phyloP scores from a whole-genome alignment of 2,888 invertebrate genomes.

The Chironomus tentans region DNA sequence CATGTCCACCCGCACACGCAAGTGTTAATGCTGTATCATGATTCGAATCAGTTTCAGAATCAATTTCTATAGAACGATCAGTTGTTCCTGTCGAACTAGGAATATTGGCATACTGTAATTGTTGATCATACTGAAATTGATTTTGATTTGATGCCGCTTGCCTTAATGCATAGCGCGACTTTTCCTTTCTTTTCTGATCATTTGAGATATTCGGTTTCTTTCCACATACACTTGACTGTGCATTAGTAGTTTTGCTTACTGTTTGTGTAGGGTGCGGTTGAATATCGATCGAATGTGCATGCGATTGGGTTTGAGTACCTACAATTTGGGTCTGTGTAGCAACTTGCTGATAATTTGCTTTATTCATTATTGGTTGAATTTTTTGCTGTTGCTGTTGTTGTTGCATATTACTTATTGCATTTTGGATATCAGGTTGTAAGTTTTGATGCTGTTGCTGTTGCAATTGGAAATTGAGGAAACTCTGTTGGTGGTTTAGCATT shows the following conservation, averaged over 20 bases:
- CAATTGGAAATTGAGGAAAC: constrained; percentile 2
- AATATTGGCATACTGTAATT: constrained; percentile 15
- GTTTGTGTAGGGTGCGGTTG: background rate
- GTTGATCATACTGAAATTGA: constrained; percentile 17
- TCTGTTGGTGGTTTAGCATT: background rate
- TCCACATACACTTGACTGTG: background rate
- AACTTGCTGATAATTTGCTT: constrained; percentile 43
- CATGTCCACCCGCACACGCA: constrained; percentile 95
- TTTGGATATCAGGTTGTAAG: constrained; percentile 22
- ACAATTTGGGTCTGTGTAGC: constrained; percentile 50
- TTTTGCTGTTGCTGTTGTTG: constrained; percentile 36
- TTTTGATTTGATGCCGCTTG: constrained; percentile 39
- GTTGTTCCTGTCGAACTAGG: constrained; percentile 42
- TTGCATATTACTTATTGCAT: constrained; percentile 27
- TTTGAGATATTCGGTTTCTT: background rate
- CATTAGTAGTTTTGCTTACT: constrained; percentile 6
- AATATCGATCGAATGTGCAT: constrained; percentile 28
- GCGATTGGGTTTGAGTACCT: constrained; percentile 31
- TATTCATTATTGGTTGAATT: constrained; percentile 34
- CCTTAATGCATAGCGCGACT: constrained; percentile 39
- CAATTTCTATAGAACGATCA: constrained; percentile 80
- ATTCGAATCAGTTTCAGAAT: constrained; percentile 97
- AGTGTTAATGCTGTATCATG: constrained; percentile 97
- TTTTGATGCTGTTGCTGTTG: constrained; percentile 7
- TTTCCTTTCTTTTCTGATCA: constrained; percentile 40